Evolutionary conservation across 1,140 invertebrate species (phyloP), one percentile per base, ranked within the genome.

Genomic region (Lanistes nyassanus): DNA sequence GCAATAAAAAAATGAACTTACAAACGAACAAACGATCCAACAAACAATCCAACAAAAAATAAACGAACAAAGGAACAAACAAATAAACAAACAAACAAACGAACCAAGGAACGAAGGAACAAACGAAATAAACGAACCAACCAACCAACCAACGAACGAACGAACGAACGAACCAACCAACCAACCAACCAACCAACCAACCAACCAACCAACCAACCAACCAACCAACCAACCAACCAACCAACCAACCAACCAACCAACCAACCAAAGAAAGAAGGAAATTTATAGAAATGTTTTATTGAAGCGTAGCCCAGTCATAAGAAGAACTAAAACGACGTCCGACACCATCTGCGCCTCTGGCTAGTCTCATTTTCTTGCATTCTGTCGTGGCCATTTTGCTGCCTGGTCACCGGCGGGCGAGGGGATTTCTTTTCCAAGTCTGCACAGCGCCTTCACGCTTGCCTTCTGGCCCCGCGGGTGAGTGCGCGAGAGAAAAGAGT

Each of bases 281-380:
- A 60, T 60, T 60, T 11, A 47, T 16, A 47, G 19, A 16, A 47
- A 47, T 16, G 9, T 47, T 47, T 47, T 47, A 16, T 47, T 9
- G 9, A 47, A 6, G 2, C 42, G 42, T 16, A 47, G 42, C 42
- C 42, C 42, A 13, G 42, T 47, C 42, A 47, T 16, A 47, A 6
- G 9, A 47, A 47, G n/a, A 47, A 47, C 42, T 47, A 16, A 47
- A 47, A 6, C 9, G 42, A 13, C 42, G 1, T 47, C 42, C 42
- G 9, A 47, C 42, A 6, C 42, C 42, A 6, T 47, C 9, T 3
- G 0, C 19, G 42, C 56, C 56, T 9, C 56, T 26, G 56, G n/a
- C 56, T 31, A 19, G 23, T n/a, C 56, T 60, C 56, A 60, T 60
- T 60, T 60, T 60, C n/a, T 60, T 31, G 56, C 56, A 60, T 60